Conservation (phyloP, 53 echinoderm and acorn worm species). For the Astropecten irregularis region DNA sequence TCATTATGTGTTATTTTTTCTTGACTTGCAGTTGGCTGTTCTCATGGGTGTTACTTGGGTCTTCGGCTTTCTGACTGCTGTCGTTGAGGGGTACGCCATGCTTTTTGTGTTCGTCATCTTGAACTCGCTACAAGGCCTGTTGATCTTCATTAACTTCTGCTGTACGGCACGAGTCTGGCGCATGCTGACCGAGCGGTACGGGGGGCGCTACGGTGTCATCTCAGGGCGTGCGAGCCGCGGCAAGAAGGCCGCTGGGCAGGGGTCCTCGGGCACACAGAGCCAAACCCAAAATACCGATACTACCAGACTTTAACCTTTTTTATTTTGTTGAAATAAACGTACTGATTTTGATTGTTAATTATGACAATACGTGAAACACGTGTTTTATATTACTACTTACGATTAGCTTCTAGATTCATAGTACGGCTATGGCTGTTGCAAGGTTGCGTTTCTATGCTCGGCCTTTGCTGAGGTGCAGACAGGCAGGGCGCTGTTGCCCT, state of each 20-base stretch:
- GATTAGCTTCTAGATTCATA: too few species aligned
- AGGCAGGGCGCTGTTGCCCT: too few species aligned
- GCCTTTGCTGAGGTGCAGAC: too few species aligned
- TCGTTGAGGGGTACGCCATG: constrained; percentile 25
- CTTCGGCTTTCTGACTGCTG: constrained; percentile 11
- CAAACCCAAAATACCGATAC: not conserved
- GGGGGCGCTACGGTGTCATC: not conserved
- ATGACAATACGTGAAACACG: too few species aligned
- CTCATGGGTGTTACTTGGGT: constrained; percentile 34
- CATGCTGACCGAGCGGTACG: not conserved
- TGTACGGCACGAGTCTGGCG: constrained; percentile 3
- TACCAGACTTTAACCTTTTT: not conserved
- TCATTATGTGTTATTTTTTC: not conserved
- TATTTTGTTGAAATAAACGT: too few species aligned
- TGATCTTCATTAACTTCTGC: constrained; percentile 43
- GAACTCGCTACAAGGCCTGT: constrained; percentile 37
- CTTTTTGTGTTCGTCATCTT: constrained; percentile 43
- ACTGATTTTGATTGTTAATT: too few species aligned
- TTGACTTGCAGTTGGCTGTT: constrained; percentile 9
- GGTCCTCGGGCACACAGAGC: not conserved
- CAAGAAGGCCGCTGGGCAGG: not conserved
- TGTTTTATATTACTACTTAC: too few species aligned
- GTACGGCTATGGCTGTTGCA: too few species aligned
- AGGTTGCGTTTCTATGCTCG: too few species aligned
- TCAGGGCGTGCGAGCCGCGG: not conserved